phyloP scores from a whole-genome alignment of 1,140 invertebrate species.

The Anastrepha obliqua region DNA sequence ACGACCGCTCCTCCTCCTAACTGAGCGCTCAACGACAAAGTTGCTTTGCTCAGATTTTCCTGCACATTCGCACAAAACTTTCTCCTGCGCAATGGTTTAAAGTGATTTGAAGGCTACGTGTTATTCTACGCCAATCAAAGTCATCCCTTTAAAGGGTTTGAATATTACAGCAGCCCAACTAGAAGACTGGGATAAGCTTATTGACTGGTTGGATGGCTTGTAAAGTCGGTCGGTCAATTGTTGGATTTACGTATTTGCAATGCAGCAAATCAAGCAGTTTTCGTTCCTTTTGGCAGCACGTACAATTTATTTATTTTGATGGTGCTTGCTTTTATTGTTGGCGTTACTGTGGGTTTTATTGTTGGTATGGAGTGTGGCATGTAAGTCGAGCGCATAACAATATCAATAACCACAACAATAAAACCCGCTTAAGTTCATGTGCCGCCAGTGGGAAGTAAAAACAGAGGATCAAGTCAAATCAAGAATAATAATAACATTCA shows the following conservation, averaged over 20 bases:
- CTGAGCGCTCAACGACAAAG: not conserved
- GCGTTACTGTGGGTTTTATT: not conserved
- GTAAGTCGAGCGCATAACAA: slow-evolving; percentile 17
- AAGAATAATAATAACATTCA: not conserved
- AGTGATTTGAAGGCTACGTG: slow-evolving; percentile 21
- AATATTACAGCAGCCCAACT: not conserved
- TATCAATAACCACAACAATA: slow-evolving; percentile 49
- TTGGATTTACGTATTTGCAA: not conserved
- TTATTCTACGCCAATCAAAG: not conserved
- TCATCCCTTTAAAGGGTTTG: not conserved
- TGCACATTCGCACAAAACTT: not conserved
- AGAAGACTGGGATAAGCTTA: not conserved
- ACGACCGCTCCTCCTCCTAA: not conserved
- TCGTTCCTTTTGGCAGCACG: slow-evolving; percentile 19
- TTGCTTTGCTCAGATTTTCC: not conserved
- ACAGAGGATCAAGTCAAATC: slow-evolving; percentile 37
- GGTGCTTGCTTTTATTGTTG: slow-evolving; percentile 2
- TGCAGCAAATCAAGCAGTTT: slow-evolving; percentile 26
- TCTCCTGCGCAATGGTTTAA: slow-evolving; percentile 1
- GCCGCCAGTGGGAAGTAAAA: slow-evolving; percentile 29
- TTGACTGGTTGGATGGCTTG: slow-evolving; percentile 11
- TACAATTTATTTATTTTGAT: slow-evolving; percentile 33
- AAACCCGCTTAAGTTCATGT: slow-evolving; percentile 46
- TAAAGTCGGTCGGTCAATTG: slow-evolving; percentile 9
- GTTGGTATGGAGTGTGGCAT: not conserved